These are phyloP conservation scores for Lasius fuliginosus DNA, from an alignment of 2,888 invertebrate species.

Conservation along the genomic window DNA sequence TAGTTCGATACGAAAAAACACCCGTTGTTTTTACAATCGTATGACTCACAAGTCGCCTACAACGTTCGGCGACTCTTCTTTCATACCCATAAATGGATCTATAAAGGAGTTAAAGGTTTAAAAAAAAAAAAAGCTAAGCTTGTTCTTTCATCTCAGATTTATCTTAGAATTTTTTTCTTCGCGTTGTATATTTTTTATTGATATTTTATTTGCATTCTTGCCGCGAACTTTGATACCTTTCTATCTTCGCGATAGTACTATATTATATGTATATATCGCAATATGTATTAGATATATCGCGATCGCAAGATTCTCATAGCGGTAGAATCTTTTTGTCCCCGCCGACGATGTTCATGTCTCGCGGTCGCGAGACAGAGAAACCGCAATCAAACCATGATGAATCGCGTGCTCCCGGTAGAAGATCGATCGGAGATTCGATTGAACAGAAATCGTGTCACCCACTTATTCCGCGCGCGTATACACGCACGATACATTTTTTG, in stretches of 20 bases:
- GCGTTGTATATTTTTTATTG: background rate
- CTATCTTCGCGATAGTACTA: background rate
- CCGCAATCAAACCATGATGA: slow-evolving; percentile 27
- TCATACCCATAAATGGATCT: background rate
- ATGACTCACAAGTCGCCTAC: background rate
- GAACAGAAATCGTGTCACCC: slow-evolving; percentile 51
- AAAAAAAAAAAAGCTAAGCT: background rate
- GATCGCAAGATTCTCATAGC: background rate
- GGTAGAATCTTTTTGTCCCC: background rate
- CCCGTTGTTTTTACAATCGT: slow-evolving; percentile 5
- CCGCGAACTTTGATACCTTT: background rate
- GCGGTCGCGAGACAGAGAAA: slow-evolving; percentile 21
- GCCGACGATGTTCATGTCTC: background rate
- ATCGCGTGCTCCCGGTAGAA: slow-evolving; percentile 1
- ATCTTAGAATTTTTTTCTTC: background rate
- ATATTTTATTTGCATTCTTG: background rate
- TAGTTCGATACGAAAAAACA: background rate
- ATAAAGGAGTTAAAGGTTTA: background rate
- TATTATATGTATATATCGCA: background rate
- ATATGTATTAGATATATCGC: too few relatives aligned
- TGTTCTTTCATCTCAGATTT: background rate
- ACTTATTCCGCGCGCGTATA: slow-evolving; percentile 35
- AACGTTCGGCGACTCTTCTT: background rate
- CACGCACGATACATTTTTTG: slow-evolving; percentile 11
- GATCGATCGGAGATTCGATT: slow-evolving; percentile 32